Base-by-base conservation (phyloP, 2,797 vertebrate genomes). In the Enteromius thamalakanensis region DNA sequence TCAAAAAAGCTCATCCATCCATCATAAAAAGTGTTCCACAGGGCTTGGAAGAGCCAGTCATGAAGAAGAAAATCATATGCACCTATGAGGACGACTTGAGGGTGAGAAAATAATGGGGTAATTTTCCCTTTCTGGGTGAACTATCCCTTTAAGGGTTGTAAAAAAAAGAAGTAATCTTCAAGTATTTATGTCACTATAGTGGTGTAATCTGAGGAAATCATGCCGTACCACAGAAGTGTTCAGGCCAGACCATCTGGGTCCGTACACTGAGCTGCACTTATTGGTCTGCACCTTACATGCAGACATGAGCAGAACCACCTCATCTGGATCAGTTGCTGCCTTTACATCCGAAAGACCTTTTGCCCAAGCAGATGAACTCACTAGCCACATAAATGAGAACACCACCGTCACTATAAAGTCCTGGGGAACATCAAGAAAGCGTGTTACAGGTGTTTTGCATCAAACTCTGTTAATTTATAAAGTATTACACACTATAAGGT, bases 371-470 rank as follows among this genome's bases (percentile, higher is more conserved):
- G 98, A 99, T 8, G 98, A 99, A 84, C 98, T 94, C 90, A 99
- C 97, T 89, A 99, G 92, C 98, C 98, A 99, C 95, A 99, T 91
- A 94, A 99, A 99, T 1, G 98, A 98, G 94, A 99, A 99, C 83
- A 98, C 96, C 86, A 99, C 97, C 0, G 98, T 99, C 92, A 98
- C 95, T 49, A 99, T 92, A 91, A 99, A 99, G 92, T 99, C 98
- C 98, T 99, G 91, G 29, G 82, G 40, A 70, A 26, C 75, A 83
- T 8, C 3, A 64, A 69, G n/a, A 80, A 65, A 70, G 6, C 11
- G 49, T 60, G 65, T 78, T 70, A 62, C 23, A 34, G 7, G 23
- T 32, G 19, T 58, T 55, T 58, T 15, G 0, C 9, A 9, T 37
- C 64, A 76, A 14, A 64, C 72, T 42, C 23, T 19, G 19, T 42